Evolutionary conservation across 2,888 invertebrate genomes (phyloP).

Genomic region (Aradus depressus): DNA sequence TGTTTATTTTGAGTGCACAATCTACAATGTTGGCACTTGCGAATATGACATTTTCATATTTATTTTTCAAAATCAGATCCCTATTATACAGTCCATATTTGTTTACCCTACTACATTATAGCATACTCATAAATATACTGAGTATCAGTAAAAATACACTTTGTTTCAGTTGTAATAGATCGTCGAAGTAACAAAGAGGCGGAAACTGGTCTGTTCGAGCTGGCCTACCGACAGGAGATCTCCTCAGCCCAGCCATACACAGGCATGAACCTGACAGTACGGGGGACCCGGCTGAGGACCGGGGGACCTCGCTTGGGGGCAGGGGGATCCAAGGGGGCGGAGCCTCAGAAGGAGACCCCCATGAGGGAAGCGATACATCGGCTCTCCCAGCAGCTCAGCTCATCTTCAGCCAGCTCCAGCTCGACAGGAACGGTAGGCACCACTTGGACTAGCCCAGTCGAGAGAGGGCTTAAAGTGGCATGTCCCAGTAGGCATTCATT

Average conservation of each 20-base stretch:
- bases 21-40: no score
- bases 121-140: no score
- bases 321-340: slow-evolving; percentile 1
- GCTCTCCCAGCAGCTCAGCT: slow-evolving; percentile 11
- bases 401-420: slow-evolving; percentile 5
- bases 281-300: slow-evolving; percentile 42
- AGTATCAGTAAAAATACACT: not conserved
- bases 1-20: no score
- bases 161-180: slow-evolving; percentile 62
- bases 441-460: no score
- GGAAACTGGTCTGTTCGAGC: slow-evolving; percentile 69
- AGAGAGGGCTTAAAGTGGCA: no score
- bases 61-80: no score
- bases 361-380: slow-evolving; percentile 16
- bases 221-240: slow-evolving; percentile 63
- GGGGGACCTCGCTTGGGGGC: slow-evolving; percentile 2
- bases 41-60: no score
- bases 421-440: not conserved
- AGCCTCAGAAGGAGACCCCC: not conserved
- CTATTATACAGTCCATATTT: no score
- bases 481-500: no score
- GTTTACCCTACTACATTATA: no score
- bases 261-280: slow-evolving; percentile 56
- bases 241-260: slow-evolving; percentile 72
- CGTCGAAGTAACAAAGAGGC: slow-evolving; percentile 57